Percentiles rank a stretch among this genome's conserved stretches.
Evolutionary conservation across 2,888 invertebrate genomes (phyloP).

Genomic region (Teleiodes luculella): DNA sequence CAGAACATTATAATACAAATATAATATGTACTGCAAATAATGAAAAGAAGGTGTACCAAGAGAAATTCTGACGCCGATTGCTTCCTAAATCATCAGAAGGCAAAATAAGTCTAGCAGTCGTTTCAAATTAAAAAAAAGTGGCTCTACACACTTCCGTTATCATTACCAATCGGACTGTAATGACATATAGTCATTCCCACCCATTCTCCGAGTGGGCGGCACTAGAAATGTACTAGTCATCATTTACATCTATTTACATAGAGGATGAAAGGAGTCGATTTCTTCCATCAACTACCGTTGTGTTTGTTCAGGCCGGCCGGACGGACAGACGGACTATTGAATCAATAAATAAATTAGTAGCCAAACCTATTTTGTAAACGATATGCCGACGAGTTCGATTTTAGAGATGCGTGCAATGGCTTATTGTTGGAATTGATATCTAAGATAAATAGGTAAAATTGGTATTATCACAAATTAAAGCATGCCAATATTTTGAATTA

Average conservation of each 20-base stretch:
- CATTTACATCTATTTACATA: constrained; percentile 35
- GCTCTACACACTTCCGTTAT: constrained; percentile 11
- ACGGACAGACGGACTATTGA: constrained; percentile 47
- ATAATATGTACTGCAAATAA: background rate
- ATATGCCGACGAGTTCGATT: constrained; percentile 50
- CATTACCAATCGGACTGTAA: constrained; percentile 12
- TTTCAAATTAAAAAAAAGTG: background rate
- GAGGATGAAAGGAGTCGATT: constrained; percentile 25
- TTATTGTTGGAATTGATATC: too few species aligned
- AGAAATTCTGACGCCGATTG: background rate
- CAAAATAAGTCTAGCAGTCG: background rate
- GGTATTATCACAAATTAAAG: too few species aligned
- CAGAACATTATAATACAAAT: too few species aligned
- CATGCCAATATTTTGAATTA: too few species aligned
- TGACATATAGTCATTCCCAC: constrained; percentile 14
- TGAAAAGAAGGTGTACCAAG: background rate
- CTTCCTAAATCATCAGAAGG: background rate
- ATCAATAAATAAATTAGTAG: constrained; percentile 70
- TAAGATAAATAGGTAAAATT: too few species aligned
- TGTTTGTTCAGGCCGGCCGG: constrained; percentile 45
- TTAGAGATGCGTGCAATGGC: constrained; percentile 3
- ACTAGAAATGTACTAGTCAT: constrained; percentile 44
- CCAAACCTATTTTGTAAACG: constrained; percentile 59
- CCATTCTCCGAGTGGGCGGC: constrained; percentile 29
- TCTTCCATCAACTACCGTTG: constrained; percentile 48